A percentile compares a stretch with the other conserved stretches of the same genome.
Evolutionary conservation across 2,113 vertebrate species (phyloP).

Genomic region (Ranitomeya variabilis): DNA sequence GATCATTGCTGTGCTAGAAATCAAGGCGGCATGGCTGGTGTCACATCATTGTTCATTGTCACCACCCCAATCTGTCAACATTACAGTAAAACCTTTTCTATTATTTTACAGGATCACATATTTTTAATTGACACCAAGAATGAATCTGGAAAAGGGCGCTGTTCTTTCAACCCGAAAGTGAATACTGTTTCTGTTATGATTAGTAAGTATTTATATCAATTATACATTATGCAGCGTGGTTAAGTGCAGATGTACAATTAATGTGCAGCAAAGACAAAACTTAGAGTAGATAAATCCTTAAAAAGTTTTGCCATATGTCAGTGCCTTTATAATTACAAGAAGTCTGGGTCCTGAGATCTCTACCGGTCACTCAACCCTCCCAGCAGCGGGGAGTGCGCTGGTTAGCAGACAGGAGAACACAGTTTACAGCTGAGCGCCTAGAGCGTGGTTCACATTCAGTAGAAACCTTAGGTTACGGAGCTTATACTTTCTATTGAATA

Average conservation of each 20-base stretch:
- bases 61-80: neutral
- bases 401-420: too few relatives aligned
- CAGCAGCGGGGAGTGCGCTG: too few relatives aligned
- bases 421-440: too few relatives aligned
- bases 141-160: constrained; percentile 95
- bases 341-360: too few relatives aligned
- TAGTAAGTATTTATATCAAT: constrained; percentile 80
- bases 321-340: too few relatives aligned
- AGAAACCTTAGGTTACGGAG: too few relatives aligned
- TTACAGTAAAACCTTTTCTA: constrained; percentile 56
- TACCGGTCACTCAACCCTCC: too few relatives aligned
- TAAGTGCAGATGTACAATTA: neutral
- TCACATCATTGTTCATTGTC: neutral
- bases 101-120: constrained; percentile 82
- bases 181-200: constrained; percentile 97
- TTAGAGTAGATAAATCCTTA: too few relatives aligned
- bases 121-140: constrained; percentile 90
- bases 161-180: constrained; percentile 95
- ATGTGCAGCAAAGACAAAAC: neutral
- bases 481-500: too few relatives aligned
- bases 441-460: too few relatives aligned
- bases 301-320: too few relatives aligned
- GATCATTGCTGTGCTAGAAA: neutral
- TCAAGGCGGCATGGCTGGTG: neutral
- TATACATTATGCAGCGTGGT: neutral